Evolutionary conservation across 2,113 vertebrate genomes (phyloP).

Genomic region (Seriola quinqueradiata): DNA sequence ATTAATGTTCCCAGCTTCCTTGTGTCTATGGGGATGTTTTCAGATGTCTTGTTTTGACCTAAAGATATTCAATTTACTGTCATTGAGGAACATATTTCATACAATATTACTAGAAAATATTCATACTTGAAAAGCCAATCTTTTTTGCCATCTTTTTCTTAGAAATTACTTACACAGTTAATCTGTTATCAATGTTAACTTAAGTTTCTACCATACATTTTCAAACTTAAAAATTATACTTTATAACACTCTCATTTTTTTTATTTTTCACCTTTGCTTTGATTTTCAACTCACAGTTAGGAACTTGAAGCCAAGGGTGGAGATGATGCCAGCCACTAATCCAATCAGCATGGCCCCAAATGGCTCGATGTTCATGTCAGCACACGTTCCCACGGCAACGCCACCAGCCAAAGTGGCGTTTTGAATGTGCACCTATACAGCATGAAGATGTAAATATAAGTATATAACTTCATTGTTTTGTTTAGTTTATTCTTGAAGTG

Average conservation of each 20-base stretch:
- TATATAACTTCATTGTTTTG: neutral
- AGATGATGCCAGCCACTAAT: constrained; percentile 88
- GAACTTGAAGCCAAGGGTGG: constrained; percentile 91
- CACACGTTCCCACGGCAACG: constrained; percentile 95
- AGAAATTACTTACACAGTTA: neutral
- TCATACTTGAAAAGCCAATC: too few species aligned
- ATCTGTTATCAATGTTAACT: neutral
- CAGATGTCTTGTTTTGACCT: too few species aligned
- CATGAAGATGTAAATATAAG: neutral
- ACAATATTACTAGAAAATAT: too few species aligned
- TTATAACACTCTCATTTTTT: neutral
- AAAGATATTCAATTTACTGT: too few species aligned
- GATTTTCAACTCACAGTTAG: constrained; percentile 86
- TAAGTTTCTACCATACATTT: neutral
- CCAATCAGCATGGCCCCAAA: constrained; percentile 92
- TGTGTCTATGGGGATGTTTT: neutral
- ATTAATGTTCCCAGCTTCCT: neutral
- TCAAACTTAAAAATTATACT: neutral
- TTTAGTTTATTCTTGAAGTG: neutral
- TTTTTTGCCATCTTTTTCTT: neutral
- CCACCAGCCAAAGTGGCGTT: constrained; percentile 97
- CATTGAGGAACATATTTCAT: too few species aligned
- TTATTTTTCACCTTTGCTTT: neutral
- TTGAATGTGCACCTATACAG: constrained; percentile 92
- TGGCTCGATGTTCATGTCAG: constrained; percentile 88